Conservation (phyloP, 2,113 vertebrate genomes). For the Thinocorus orbignyianus region DNA sequence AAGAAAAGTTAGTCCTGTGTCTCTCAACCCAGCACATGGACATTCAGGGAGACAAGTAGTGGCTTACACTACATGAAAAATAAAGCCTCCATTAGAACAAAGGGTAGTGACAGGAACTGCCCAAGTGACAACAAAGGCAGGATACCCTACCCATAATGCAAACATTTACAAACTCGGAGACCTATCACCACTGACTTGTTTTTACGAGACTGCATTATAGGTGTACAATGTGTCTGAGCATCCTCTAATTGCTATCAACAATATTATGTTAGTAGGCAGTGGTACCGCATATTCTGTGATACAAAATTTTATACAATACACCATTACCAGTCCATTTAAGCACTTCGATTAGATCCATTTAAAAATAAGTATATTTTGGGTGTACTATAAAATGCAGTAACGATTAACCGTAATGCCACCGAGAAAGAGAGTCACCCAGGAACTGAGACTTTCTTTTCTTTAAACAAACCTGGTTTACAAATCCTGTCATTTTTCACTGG, state of each 20-base stretch:
- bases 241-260: not conserved
- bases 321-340: not conserved
- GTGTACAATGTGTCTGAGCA: not conserved
- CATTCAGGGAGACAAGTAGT: not conserved
- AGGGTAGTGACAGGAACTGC: not conserved
- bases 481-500: not conserved
- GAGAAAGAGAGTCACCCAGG: not conserved
- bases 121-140: not conserved
- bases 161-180: not conserved
- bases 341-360: not conserved
- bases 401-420: not conserved
- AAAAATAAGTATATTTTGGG: not conserved
- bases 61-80: not conserved
- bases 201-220: no score
- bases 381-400: not conserved
- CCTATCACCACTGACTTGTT: not conserved
- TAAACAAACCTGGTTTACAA: not conserved
- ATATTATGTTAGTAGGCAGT: no score
- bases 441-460: not conserved
- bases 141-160: not conserved
- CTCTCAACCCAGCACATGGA: no score
- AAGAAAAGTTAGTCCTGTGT: no score
- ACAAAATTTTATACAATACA: not conserved
- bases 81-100: not conserved
- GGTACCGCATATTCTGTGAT: not conserved